Base-by-base conservation (phyloP, 2,797 vertebrate species). In the Rhynchotus rufescens region DNA sequence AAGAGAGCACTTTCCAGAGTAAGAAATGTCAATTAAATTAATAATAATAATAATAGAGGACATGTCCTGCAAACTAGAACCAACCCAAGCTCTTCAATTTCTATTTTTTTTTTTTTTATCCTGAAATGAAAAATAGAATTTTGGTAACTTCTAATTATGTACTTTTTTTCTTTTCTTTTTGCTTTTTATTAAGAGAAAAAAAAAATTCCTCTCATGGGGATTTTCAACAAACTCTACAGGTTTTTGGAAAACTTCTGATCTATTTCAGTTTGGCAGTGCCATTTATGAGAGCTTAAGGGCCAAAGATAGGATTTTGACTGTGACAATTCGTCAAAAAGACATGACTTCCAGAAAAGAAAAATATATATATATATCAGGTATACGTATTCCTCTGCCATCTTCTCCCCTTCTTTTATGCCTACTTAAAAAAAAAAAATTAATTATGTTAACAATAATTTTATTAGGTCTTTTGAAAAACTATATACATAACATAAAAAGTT, bases 21-120 rank as follows among this genome's bases (percentile, higher is more conserved):
- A 67, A 25, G n/a, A 72, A 83, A 54, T 65, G n/a, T 59, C 13
- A 75, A 51, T 6, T 7, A 10, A 32, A 57, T n/a, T 19, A 13
- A 10, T 22, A 49, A 38, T 13, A 49, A 38, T 13, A 22, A 52
- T 26, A 10, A 15, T 17, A 34, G 56, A 74, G 6, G 4, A 26
- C 45, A 40, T 3, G 4, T 49, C 5, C 25, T 54, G 2, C 42
- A 47, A 84, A 60, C 8, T 22, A 60, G 38, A 8, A 21, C 12
- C 62, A 52, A 10, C 10, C 4, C 16, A 36, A 32, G 0, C 0
- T 14, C 21, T 65, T 77, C 4, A 42, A 7, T 40, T 77, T 84
- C 5, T 81, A 8, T 11, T 76, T 11, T 47, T 22, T 47, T 47
- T 22, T 64, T 61, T 87, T 54, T 30, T 52, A 3, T 79, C 10